These are phyloP conservation scores for Drosophila yooni DNA, from an alignment of 2,888 invertebrate genomes.

Conservation along the genomic window DNA sequence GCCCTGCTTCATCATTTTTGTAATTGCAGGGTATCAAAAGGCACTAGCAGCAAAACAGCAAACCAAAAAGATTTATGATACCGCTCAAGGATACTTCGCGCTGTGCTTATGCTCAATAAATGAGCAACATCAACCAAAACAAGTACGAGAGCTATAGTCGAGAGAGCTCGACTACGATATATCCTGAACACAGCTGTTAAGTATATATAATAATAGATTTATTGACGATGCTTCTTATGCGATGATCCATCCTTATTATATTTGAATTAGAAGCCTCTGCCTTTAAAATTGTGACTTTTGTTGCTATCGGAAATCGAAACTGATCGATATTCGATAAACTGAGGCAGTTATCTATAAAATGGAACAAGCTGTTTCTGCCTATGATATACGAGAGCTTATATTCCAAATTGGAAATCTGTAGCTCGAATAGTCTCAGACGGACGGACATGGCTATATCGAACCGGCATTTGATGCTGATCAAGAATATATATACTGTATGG, in stretches of 20 bases:
- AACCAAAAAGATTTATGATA: constrained; percentile 82
- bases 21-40: constrained; percentile 24
- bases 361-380: no score
- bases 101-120: constrained; percentile 27
- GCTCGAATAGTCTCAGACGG: neutral
- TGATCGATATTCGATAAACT: neutral
- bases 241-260: neutral
- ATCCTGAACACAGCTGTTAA: neutral
- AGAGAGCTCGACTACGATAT: neutral
- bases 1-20: neutral
- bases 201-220: neutral
- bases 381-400: neutral
- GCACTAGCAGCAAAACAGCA: constrained; percentile 40
- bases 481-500: neutral
- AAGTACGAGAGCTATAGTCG: neutral
- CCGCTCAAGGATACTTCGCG: constrained; percentile 80
- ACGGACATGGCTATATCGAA: neutral
- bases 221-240: no score
- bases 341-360: neutral
- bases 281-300: no score
- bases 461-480: neutral
- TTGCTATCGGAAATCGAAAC: neutral
- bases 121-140: constrained; percentile 10
- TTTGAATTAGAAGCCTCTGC: no score
- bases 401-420: neutral